Conservation (phyloP, 2,113 vertebrate species). For the Silurus asotus region DNA sequence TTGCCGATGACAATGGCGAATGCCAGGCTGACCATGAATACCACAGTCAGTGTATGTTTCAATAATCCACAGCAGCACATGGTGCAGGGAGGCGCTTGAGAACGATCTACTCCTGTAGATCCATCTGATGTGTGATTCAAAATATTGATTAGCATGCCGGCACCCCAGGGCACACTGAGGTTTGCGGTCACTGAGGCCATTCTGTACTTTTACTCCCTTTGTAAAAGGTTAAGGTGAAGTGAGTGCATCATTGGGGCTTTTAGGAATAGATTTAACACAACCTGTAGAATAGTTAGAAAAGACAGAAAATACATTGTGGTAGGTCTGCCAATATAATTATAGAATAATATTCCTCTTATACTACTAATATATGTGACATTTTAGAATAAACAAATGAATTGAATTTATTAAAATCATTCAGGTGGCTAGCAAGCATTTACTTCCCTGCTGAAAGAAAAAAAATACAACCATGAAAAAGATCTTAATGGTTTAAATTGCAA, state of each 20-base stretch:
- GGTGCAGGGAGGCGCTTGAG: constrained; percentile 67
- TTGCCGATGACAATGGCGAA: constrained; percentile 78
- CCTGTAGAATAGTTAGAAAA: constrained; percentile 26
- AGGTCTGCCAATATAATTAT: background rate
- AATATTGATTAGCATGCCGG: constrained; percentile 41
- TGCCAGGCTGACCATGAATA: constrained; percentile 76
- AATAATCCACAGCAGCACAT: constrained; percentile 72
- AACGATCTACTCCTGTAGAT: constrained; percentile 31
- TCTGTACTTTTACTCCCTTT: constrained; percentile 43
- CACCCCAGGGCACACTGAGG: constrained; percentile 52
- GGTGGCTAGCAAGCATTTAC: background rate
- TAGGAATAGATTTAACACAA: constrained; percentile 26
- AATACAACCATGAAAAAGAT: background rate
- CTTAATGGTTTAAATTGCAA: too few relatives aligned
- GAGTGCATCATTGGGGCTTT: constrained; percentile 16
- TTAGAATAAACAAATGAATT: background rate
- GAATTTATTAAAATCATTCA: background rate
- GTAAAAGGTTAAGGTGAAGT: constrained; percentile 44
- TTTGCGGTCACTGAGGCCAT: constrained; percentile 61
- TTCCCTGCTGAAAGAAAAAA: background rate
- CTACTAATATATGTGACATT: background rate
- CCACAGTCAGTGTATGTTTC: constrained; percentile 67
- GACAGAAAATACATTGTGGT: background rate
- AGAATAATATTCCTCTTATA: background rate
- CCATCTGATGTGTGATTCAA: constrained; percentile 61